Evolutionary conservation across 1,140 invertebrate species (phyloP).

Genomic region (Hormaphis cornu): DNA sequence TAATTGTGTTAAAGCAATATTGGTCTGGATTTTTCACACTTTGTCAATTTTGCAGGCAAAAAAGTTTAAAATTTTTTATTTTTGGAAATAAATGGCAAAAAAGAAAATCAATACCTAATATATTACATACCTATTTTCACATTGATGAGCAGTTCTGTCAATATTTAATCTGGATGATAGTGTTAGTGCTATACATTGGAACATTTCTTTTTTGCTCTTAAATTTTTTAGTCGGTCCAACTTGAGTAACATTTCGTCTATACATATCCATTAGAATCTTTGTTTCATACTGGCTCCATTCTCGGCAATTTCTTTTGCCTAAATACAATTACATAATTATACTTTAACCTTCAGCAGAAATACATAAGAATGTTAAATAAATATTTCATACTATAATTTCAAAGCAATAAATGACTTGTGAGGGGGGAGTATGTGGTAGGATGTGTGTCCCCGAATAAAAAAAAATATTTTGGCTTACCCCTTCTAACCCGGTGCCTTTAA

Average conservation of each 20-base stretch:
- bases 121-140: conserved; percentile 22
- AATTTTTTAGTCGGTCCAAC: conserved; percentile 24
- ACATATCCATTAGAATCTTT: conserved; percentile 25
- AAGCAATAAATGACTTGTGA: too few relatives aligned
- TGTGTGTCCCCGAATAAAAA: too few relatives aligned
- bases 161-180: conserved; percentile 14
- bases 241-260: conserved; percentile 15
- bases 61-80: too few relatives aligned
- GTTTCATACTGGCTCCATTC: conserved; percentile 29
- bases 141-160: conserved; percentile 18
- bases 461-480: too few relatives aligned
- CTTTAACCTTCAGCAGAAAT: too few relatives aligned
- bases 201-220: conserved; percentile 29
- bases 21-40: too few relatives aligned
- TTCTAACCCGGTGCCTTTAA: too few relatives aligned
- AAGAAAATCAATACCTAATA: neutral
- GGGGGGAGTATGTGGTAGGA: too few relatives aligned
- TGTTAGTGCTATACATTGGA: conserved; percentile 8
- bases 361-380: too few relatives aligned
- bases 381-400: too few relatives aligned
- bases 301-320: conserved; percentile 17
- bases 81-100: neutral
- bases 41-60: too few relatives aligned
- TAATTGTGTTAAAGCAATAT: too few relatives aligned
- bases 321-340: neutral